Evolutionary conservation across 2,797 vertebrate genomes (phyloP).

Genomic region (Yasuhikotakia modesta): DNA sequence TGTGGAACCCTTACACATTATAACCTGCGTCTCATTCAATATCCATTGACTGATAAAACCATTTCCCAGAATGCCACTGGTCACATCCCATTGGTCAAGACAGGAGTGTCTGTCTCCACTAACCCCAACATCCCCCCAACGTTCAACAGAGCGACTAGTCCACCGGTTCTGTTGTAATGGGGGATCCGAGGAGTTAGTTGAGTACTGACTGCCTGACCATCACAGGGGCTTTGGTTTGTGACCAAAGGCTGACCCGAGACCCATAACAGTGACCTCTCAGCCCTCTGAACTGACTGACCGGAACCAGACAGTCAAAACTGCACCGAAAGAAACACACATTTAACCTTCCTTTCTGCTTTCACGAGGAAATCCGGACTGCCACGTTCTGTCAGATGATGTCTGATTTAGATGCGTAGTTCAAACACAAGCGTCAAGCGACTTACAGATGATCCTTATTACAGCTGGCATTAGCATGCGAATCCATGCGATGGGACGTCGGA

Average conservation of each 20-base stretch:
- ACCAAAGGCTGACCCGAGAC: slow-evolving; percentile 44
- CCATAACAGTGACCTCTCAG: slow-evolving; percentile 69
- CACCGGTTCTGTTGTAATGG: background rate
- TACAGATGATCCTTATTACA: slow-evolving; percentile 33
- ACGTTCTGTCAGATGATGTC: no score
- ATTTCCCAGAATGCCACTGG: slow-evolving; percentile 53
- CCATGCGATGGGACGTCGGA: no score
- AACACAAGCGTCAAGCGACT: slow-evolving; percentile 31
- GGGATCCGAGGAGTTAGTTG: slow-evolving; percentile 34
- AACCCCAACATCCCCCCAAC: slow-evolving; percentile 41
- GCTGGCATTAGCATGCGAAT: no score
- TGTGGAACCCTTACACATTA: slow-evolving; percentile 71
- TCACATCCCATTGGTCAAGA: slow-evolving; percentile 49
- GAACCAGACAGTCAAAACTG: slow-evolving; percentile 64
- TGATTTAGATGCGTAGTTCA: slow-evolving; percentile 37
- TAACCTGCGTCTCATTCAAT: slow-evolving; percentile 61
- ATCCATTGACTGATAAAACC: slow-evolving; percentile 43
- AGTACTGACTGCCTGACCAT: slow-evolving; percentile 50
- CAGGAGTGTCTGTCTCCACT: slow-evolving; percentile 56
- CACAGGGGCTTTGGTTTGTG: slow-evolving; percentile 6
- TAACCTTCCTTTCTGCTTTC: slow-evolving; percentile 55
- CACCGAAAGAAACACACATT: slow-evolving; percentile 63
- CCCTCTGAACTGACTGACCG: slow-evolving; percentile 61
- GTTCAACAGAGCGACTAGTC: background rate
- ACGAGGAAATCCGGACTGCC: slow-evolving; percentile 74